phyloP scores from a whole-genome alignment of 2,113 vertebrate genomes.

The Etheostoma cragini region DNA sequence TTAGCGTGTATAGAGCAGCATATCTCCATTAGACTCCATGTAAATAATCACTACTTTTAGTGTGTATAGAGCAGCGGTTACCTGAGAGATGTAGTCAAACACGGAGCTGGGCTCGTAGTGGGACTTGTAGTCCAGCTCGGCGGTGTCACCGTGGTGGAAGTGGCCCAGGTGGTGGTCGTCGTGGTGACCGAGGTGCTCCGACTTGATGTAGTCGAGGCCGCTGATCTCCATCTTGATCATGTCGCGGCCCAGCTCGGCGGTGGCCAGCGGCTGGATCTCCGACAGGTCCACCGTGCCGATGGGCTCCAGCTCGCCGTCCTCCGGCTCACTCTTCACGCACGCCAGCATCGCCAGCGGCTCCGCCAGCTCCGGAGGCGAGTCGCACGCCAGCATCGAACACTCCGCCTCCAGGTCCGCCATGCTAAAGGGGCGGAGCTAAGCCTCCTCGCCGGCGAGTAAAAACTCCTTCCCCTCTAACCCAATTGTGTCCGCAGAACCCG shows the following conservation, averaged over 20 bases:
- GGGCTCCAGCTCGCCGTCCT: slow-evolving; percentile 79
- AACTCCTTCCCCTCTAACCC: too few relatives aligned
- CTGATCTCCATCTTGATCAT: slow-evolving; percentile 89
- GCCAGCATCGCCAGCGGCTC: slow-evolving; percentile 85
- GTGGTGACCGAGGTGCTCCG: slow-evolving; percentile 80
- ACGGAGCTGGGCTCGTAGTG: slow-evolving; percentile 84
- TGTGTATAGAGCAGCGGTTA: too few relatives aligned
- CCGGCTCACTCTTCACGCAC: slow-evolving; percentile 84
- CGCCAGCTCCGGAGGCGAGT: slow-evolving; percentile 77
- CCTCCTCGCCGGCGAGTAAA: too few relatives aligned
- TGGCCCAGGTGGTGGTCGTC: slow-evolving; percentile 70
- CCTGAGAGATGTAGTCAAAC: slow-evolving; percentile 86
- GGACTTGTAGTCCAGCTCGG: slow-evolving; percentile 84
- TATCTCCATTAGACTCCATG: too few relatives aligned
- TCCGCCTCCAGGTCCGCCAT: too few relatives aligned
- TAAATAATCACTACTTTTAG: too few relatives aligned
- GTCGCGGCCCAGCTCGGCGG: slow-evolving; percentile 83
- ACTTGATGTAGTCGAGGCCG: slow-evolving; percentile 87
- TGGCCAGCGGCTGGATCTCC: slow-evolving; percentile 85
- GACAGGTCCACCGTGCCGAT: slow-evolving; percentile 85
- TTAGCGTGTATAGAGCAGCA: too few relatives aligned
- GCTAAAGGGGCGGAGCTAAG: too few relatives aligned
- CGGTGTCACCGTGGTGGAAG: slow-evolving; percentile 69
- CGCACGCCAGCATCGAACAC: background rate
- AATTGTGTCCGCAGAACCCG: too few relatives aligned